phyloP scores from a whole-genome alignment of 1,140 invertebrate genomes.

The Bombus polaris region DNA sequence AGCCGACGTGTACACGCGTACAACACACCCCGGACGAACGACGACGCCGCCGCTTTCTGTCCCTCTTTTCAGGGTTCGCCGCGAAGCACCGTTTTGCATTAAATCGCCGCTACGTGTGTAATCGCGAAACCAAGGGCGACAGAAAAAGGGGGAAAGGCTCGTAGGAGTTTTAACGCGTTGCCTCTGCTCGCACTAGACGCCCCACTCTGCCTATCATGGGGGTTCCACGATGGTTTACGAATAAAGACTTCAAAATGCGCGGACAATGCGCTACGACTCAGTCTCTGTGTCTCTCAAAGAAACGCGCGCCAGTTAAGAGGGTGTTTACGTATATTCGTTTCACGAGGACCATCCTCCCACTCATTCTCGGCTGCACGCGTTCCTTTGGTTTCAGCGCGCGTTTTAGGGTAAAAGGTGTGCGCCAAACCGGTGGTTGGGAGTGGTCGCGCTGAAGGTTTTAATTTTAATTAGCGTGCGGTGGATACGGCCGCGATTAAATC shows the following conservation, averaged over 20 bases:
- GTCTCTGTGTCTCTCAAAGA: constrained; percentile 2
- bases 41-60: constrained; percentile 36
- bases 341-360: not conserved
- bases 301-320: constrained; percentile 20
- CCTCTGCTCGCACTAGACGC: not conserved
- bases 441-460: constrained; percentile 19
- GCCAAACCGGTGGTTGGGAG: too few relatives aligned
- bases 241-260: constrained; percentile 31
- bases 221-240: constrained; percentile 42
- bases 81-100: constrained; percentile 64
- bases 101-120: constrained; percentile 64
- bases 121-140: constrained; percentile 53
- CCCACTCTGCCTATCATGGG: not conserved
- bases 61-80: constrained; percentile 57
- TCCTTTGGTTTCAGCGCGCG: too few relatives aligned
- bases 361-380: not conserved
- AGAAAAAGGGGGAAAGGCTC: constrained; percentile 17
- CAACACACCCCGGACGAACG: constrained; percentile 6
- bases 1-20: constrained; percentile 38
- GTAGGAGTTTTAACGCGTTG: constrained; percentile 41
- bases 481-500: constrained; percentile 52
- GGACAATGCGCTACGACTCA: constrained; percentile 7
- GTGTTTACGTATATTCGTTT: constrained; percentile 37
- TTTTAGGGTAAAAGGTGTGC: not conserved
- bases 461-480: constrained; percentile 52